phyloP scores from a whole-genome alignment of 2,888 invertebrate species.

The Leucophenga maculata region DNA sequence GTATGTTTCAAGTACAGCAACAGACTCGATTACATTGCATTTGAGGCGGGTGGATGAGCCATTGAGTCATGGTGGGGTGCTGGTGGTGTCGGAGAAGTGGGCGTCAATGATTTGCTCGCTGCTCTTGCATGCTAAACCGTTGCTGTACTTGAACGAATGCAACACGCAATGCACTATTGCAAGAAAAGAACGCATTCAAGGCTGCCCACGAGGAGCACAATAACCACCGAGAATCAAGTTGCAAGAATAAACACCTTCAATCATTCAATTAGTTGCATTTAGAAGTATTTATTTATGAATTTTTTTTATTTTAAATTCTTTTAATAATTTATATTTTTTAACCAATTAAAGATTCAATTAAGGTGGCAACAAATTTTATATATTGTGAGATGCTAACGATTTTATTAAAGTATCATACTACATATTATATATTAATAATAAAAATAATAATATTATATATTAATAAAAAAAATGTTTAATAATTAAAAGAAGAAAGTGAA shows the following conservation, averaged over 20 bases:
- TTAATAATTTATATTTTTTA: neutral
- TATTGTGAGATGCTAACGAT: too few species aligned
- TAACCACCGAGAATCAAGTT: neutral
- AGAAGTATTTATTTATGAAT: neutral
- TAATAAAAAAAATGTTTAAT: too few species aligned
- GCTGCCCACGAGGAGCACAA: conserved; percentile 12
- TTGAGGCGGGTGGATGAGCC: neutral
- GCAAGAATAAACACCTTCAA: conserved; percentile 2
- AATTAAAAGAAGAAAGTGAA: too few species aligned
- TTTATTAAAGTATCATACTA: too few species aligned
- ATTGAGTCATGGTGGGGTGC: neutral
- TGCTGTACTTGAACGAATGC: conserved; percentile 12
- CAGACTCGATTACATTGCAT: neutral
- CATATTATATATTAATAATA: too few species aligned
- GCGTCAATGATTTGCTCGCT: neutral
- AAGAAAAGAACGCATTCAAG: conserved; percentile 39
- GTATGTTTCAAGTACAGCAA: conserved; percentile 5
- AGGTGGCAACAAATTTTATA: too few species aligned
- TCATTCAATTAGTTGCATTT: conserved; percentile 17
- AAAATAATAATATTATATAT: too few species aligned
- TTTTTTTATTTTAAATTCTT: neutral
- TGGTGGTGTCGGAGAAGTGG: too few species aligned
- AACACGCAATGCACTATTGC: conserved; percentile 13
- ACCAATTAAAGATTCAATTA: too few species aligned
- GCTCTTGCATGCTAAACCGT: conserved; percentile 5